Conservation (phyloP, 2,113 vertebrate genomes). For the Ranitomeya imitator region DNA sequence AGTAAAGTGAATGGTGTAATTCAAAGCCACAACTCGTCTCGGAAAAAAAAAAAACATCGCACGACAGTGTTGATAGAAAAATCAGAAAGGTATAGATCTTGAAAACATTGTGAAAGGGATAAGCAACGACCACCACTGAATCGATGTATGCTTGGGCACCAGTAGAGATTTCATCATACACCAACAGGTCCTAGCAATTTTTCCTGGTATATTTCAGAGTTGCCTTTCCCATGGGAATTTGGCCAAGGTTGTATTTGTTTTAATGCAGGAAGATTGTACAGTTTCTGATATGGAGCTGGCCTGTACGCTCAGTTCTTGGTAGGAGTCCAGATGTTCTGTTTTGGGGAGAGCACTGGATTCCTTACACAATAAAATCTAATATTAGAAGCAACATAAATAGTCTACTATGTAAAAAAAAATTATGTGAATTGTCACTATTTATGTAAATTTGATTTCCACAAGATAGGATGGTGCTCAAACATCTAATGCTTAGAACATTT, state of each 20-base stretch:
- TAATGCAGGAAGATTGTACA: background rate
- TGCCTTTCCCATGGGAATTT: conserved; percentile 41
- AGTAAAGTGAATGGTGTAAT: no score
- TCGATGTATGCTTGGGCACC: background rate
- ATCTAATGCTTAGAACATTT: background rate
- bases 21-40: no score
- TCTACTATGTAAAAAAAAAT: background rate
- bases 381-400: background rate
- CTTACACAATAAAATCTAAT: background rate
- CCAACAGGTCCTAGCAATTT: background rate
- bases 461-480: background rate
- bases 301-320: background rate
- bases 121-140: background rate
- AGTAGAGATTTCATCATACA: background rate
- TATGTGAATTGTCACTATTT: background rate
- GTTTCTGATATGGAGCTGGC: conserved; percentile 18
- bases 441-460: background rate
- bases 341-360: background rate
- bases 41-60: no score
- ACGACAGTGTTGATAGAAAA: no score
- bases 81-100: no score
- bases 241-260: conserved; percentile 31
- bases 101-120: no score
- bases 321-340: background rate
- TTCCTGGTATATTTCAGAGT: background rate